phyloP scores from a whole-genome alignment of 2,888 invertebrate species.

The Pandemis corylana region DNA sequence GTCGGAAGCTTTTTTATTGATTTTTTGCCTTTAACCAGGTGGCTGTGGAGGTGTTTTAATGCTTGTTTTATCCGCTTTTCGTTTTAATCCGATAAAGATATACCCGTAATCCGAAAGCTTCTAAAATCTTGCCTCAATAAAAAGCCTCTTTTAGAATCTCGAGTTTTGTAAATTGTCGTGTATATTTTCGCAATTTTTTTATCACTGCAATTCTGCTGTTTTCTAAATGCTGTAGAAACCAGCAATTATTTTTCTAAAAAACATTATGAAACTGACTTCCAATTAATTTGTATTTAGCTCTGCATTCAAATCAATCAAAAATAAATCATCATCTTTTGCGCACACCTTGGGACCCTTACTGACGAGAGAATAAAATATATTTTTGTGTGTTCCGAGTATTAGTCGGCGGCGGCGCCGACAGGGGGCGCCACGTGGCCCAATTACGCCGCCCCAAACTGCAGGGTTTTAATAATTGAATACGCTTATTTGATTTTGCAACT shows the following conservation, averaged over 20 bases:
- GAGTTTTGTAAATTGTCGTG: background rate
- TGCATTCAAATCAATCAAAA: slow-evolving; percentile 55
- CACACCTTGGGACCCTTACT: background rate
- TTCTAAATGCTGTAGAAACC: slow-evolving; percentile 9
- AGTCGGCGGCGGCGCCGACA: slow-evolving; percentile 41
- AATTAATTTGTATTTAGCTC: slow-evolving; percentile 68
- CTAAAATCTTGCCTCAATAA: slow-evolving; percentile 28
- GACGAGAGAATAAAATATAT: background rate
- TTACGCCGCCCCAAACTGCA: slow-evolving; percentile 67
- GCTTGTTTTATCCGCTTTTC: slow-evolving; percentile 69
- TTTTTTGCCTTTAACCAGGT: slow-evolving; percentile 72
- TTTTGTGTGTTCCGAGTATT: slow-evolving; percentile 26
- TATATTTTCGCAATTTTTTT: background rate
- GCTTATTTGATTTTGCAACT: slow-evolving; percentile 78
- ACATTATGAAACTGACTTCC: slow-evolving; percentile 65
- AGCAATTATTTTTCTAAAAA: slow-evolving; percentile 47
- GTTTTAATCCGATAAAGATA: slow-evolving; percentile 71
- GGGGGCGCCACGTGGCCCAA: slow-evolving; percentile 77
- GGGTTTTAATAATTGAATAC: slow-evolving; percentile 77
- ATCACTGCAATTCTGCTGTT: background rate
- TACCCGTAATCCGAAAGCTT: slow-evolving; percentile 47
- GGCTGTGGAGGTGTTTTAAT: slow-evolving; percentile 76
- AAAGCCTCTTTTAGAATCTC: slow-evolving; percentile 31
- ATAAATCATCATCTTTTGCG: slow-evolving; percentile 44
- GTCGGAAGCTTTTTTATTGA: slow-evolving; percentile 65